Conservation (phyloP, 1,140 invertebrate genomes). For the Calliphora vicina region DNA sequence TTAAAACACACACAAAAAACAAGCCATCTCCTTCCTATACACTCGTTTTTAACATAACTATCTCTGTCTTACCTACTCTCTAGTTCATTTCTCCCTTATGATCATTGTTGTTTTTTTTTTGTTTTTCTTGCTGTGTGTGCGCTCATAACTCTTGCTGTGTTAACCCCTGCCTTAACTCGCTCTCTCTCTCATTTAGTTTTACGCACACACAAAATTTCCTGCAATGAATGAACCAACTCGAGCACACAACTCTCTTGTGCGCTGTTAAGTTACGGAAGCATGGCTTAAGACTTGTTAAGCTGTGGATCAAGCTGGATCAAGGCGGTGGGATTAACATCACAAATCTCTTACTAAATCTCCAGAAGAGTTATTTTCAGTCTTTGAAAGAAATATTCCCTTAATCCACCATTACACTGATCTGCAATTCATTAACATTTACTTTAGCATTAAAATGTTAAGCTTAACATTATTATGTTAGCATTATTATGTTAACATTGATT, state of each 20-base stretch:
- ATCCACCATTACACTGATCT: background rate
- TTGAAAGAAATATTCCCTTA: background rate
- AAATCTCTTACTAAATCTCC: conserved; percentile 4
- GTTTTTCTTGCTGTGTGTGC: too few relatives aligned
- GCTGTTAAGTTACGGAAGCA: too few relatives aligned
- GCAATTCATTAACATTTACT: background rate
- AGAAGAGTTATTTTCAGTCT: conserved; percentile 24
- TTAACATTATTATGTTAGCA: background rate
- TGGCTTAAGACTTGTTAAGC: background rate
- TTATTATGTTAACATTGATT: background rate
- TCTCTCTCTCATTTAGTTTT: background rate
- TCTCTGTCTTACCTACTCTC: background rate
- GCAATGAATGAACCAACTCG: conserved; percentile 6
- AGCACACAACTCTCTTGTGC: background rate
- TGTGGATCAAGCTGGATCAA: too few relatives aligned
- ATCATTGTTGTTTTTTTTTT: too few relatives aligned
- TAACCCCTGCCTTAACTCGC: background rate
- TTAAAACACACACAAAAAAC: background rate
- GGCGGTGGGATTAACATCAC: conserved; percentile 16
- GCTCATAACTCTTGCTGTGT: conserved; percentile 8
- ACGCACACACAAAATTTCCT: too few relatives aligned
- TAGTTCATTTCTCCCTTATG: background rate
- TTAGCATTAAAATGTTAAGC: background rate
- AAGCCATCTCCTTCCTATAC: background rate
- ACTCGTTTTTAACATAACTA: background rate